Evolutionary conservation across 1,140 invertebrate species (phyloP).

Genomic region (Prorops nasuta): DNA sequence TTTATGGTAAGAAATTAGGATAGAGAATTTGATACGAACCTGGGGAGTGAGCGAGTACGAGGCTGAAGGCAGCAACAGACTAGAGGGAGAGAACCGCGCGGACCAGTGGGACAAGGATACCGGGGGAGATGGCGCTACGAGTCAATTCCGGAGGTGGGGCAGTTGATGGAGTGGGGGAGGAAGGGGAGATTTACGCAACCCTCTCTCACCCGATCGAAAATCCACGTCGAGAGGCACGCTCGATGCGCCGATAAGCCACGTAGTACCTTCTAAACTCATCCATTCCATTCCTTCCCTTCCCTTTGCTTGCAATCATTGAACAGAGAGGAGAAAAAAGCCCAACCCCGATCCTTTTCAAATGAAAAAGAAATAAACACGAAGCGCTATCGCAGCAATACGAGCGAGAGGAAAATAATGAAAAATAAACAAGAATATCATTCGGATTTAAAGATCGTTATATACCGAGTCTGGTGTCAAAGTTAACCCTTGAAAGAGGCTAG

Average conservation of each 20-base stretch:
- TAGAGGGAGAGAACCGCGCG: constrained; percentile 5
- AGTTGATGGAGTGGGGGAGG: constrained; percentile 8
- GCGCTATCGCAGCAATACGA: too few species aligned
- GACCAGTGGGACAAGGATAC: constrained; percentile 14
- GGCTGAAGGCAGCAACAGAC: constrained; percentile 14
- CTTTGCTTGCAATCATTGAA: neutral
- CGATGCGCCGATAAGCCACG: constrained; percentile 37
- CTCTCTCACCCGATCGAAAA: constrained; percentile 37
- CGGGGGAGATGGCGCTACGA: too few species aligned
- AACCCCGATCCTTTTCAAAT: too few species aligned
- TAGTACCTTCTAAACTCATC: constrained; percentile 20
- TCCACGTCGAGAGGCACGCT: constrained; percentile 34
- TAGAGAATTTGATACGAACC: neutral
- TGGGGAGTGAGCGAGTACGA: constrained; percentile 10
- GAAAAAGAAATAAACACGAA: too few species aligned
- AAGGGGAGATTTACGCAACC: constrained; percentile 47
- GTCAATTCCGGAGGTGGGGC: too few species aligned
- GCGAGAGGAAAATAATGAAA: too few species aligned
- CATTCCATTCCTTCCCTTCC: neutral
- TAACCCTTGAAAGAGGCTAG: too few species aligned
- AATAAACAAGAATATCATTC: too few species aligned
- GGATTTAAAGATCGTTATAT: too few species aligned
- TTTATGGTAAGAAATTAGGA: too few species aligned
- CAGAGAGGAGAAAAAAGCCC: neutral
- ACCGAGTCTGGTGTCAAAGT: too few species aligned